Percentiles rank a stretch among this genome's conserved stretches.
These are phyloP conservation scores for Herpailurus yagouaroundi DNA, from an alignment of 2,113 vertebrate species.

Conservation along the genomic window DNA sequence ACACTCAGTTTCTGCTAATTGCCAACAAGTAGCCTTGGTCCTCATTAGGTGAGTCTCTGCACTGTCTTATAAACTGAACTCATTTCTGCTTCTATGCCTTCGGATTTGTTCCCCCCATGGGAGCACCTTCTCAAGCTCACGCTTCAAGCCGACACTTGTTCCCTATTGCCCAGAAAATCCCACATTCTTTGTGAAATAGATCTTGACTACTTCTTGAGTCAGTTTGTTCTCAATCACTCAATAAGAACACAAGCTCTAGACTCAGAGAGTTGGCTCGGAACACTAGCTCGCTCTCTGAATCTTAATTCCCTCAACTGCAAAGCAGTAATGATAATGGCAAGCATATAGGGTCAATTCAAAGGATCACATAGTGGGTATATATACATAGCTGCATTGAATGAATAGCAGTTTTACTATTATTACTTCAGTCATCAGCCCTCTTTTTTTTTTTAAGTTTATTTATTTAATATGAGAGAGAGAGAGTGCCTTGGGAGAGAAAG, in stretches of 20 bases:
- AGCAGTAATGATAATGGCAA: neutral
- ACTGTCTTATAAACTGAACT: neutral
- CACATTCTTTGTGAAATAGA: neutral
- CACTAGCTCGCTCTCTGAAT: neutral
- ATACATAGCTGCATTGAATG: neutral
- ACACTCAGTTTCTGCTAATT: neutral
- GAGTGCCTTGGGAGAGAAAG: too few relatives aligned
- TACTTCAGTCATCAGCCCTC: neutral
- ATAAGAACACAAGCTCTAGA: neutral
- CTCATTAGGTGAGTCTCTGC: neutral
- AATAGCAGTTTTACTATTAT: neutral
- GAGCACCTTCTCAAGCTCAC: neutral
- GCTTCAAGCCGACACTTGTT: neutral
- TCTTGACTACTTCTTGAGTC: neutral
- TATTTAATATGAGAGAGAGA: too few relatives aligned
- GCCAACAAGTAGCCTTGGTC: neutral
- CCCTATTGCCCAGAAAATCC: neutral
- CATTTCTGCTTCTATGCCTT: neutral
- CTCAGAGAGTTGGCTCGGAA: neutral
- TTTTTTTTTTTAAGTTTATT: neutral
- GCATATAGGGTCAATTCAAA: neutral
- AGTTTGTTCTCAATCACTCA: neutral
- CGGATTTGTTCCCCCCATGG: neutral
- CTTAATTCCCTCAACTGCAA: conserved; percentile 22
- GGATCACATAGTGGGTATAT: neutral